Evolutionary conservation across 1,140 invertebrate genomes (phyloP), one percentile per base, ranked within the genome.

Genomic region (Bombus superbus): DNA sequence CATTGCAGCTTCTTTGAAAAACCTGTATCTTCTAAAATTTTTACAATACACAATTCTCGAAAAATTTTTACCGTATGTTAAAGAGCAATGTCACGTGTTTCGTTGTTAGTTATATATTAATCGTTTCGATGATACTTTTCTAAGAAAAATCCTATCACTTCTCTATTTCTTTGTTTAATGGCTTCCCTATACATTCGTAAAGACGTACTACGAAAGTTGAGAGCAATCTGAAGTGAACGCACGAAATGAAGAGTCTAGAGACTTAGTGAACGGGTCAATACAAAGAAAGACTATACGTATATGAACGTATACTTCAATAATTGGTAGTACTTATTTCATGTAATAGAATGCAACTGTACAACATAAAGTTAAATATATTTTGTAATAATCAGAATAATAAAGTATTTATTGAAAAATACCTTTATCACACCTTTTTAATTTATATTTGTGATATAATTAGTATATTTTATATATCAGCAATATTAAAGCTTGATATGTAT

Each of bases 151-250:
- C 22, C 22, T 42, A 71, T 71, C 38, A 73, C 68, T 81, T 68
- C 42, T 62, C 82, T 83, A 68, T 75, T 53, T 86, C 57, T 89
- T 89, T 87, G 88, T 90, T 78, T 68, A 85, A 87, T 87, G 83
- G 86, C 83, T 87, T 81, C 86, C 69, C 47, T 74, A 81, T 64
- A 82, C 64, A 77, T 78, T 59, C 28, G 1, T 28, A 44, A 69
- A 62, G 32, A 28, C 25, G 57, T 69, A 64, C 44, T 35, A 64
- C 40, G 38, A 68, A 88, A 76, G 89, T 90, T 90, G 89, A 90
- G 89, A 90, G 78, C 89, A 88, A 78, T 88, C 89, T 90, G 89
- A 90, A 71, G 85, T 18, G 76, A 83, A 69, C 32, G 44, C 57
- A 64, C 42, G 32, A 68, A 83, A 40, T n/a, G 15, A 62, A 35